Percentiles rank a stretch among this genome's conserved stretches.
Evolutionary conservation across 2,113 vertebrate species (phyloP).

Genomic region (Gallinago paraguaiae): DNA sequence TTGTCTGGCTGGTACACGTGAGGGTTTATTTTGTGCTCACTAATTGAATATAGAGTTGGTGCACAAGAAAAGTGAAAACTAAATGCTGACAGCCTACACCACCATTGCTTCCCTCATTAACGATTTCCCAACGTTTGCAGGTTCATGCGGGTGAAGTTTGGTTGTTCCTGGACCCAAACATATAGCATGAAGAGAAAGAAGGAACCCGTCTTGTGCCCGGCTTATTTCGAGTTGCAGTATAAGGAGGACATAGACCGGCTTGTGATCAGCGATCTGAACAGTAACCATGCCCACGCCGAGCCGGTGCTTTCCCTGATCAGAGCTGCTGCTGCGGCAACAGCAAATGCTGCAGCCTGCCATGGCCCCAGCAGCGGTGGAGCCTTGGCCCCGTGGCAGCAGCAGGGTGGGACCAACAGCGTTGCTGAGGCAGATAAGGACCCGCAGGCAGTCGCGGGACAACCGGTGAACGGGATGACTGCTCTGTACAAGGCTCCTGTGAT

Average conservation of each 20-base stretch:
- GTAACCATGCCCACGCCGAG: accelerated
- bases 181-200: background rate
- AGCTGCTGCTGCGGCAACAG: background rate
- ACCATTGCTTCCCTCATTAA: background rate
- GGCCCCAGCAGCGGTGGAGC: background rate
- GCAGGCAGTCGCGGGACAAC: background rate
- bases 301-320: background rate
- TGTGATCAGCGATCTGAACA: background rate
- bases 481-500: background rate
- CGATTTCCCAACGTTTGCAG: background rate
- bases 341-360: accelerated
- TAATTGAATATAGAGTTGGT: background rate
- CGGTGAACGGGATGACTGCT: accelerated
- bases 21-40: background rate
- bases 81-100: background rate
- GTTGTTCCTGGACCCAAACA: background rate
- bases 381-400: background rate
- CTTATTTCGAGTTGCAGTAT: background rate
- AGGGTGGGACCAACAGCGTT: accelerated
- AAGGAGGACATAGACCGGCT: background rate
- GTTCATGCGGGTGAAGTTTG: background rate
- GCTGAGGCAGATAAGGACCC: background rate
- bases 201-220: background rate
- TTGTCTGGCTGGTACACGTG: accelerated
- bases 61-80: background rate